These are phyloP conservation scores for Centropristis striata DNA, from an alignment of 2,113 vertebrate species.

Conservation along the genomic window DNA sequence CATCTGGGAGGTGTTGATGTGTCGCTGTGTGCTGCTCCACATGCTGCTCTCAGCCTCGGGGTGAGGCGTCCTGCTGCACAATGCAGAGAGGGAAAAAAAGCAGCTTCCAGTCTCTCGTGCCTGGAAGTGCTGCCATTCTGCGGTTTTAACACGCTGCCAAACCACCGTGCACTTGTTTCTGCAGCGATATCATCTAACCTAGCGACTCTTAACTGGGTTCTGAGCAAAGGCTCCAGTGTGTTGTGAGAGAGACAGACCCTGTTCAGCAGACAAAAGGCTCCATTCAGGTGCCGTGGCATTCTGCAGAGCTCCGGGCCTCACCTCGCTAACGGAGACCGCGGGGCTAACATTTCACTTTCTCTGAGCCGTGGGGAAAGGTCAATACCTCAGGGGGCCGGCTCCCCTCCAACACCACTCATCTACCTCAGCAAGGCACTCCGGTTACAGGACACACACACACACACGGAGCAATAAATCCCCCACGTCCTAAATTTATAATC, in stretches of 20 bases:
- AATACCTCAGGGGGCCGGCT: constrained; percentile 34
- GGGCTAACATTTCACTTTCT: constrained; percentile 77
- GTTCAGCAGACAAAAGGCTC: constrained; percentile 73
- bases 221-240: constrained; percentile 61
- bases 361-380: constrained; percentile 66
- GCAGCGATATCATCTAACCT: constrained; percentile 74
- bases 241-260: constrained; percentile 73
- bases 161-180: constrained; percentile 67
- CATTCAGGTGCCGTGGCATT: constrained; percentile 69
- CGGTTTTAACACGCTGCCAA: constrained; percentile 53
- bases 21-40: neutral
- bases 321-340: constrained; percentile 18
- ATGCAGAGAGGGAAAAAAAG: neutral
- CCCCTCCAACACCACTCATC: constrained; percentile 22
- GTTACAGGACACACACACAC: constrained; percentile 29
- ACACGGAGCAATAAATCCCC: constrained; percentile 37
- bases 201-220: constrained; percentile 47
- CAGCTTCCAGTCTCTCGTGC: constrained; percentile 25
- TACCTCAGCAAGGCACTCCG: constrained; percentile 38
- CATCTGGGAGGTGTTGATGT: neutral
- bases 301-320: constrained; percentile 49
- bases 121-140: constrained; percentile 48
- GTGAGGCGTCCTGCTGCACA: neutral
- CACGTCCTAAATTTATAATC: constrained; percentile 65
- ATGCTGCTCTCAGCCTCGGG: neutral